A percentile compares a stretch with the other conserved stretches of the same genome.
Conservation (phyloP, 2,113 vertebrate genomes). For the Ranitomeya variabilis region DNA sequence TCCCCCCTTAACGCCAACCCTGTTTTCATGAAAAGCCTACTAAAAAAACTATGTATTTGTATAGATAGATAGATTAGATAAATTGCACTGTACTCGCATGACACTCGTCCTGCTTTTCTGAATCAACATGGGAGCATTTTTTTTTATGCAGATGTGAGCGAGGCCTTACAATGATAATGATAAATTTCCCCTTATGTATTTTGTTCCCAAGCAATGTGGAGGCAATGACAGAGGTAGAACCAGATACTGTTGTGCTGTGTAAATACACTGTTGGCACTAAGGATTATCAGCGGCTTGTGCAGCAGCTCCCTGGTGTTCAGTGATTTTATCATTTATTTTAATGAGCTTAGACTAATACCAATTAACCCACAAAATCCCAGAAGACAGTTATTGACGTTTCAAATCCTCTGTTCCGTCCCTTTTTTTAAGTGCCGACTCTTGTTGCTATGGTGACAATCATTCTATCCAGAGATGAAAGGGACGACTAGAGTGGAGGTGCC, state of each 20-base stretch:
- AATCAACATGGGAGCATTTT: too few relatives aligned
- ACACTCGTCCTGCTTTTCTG: too few relatives aligned
- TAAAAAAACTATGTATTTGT: too few relatives aligned
- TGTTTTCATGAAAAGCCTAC: too few relatives aligned
- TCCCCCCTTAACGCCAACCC: too few relatives aligned
- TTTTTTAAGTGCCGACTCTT: constrained; percentile 2
- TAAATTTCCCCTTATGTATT: neutral
- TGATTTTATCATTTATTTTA: constrained; percentile 39
- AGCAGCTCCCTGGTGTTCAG: neutral
- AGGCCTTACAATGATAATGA: neutral
- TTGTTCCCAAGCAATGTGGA: neutral
- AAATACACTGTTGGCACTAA: neutral
- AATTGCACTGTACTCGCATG: too few relatives aligned
- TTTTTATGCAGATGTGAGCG: too few relatives aligned
- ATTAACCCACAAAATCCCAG: constrained; percentile 39
- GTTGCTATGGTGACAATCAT: constrained; percentile 34
- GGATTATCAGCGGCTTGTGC: neutral
- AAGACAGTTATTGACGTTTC: constrained; percentile 19
- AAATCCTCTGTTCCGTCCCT: neutral
- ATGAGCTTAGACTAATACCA: constrained; percentile 32
- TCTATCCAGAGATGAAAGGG: constrained; percentile 26
- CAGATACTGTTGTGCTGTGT: neutral
- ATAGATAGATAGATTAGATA: too few relatives aligned
- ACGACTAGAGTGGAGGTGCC: neutral
- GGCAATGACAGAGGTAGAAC: neutral